Percentiles rank a stretch among this genome's conserved stretches.
These are phyloP conservation scores for Aelia acuminata DNA, from an alignment of 2,888 invertebrate genomes.

Conservation along the genomic window DNA sequence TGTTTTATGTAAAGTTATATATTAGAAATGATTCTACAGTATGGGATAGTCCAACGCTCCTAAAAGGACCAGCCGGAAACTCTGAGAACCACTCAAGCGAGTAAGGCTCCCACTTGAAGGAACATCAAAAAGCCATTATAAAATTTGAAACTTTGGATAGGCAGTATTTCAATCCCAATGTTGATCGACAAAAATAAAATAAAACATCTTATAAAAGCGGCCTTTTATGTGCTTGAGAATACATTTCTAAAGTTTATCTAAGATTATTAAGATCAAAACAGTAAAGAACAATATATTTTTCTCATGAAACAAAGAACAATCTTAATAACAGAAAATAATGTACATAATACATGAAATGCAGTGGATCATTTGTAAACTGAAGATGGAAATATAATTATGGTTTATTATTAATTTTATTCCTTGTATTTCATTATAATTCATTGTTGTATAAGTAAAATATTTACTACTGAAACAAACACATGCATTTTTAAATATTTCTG, in stretches of 20 bases:
- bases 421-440: too few species aligned
- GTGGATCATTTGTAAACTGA: too few species aligned
- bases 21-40: not conserved
- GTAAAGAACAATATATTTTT: not conserved
- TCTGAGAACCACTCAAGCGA: constrained; percentile 7
- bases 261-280: not conserved
- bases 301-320: too few species aligned
- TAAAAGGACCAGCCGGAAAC: not conserved
- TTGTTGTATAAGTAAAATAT: too few species aligned
- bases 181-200: not conserved
- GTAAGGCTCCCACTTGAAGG: constrained; percentile 6
- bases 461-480: too few species aligned
- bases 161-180: constrained; percentile 1
- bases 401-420: too few species aligned
- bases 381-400: too few species aligned
- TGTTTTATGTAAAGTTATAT: too few species aligned
- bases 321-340: too few species aligned
- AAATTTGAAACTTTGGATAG: constrained; percentile 29
- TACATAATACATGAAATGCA: too few species aligned
- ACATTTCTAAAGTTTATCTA: not conserved
- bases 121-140: constrained; percentile 42
- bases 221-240: not conserved
- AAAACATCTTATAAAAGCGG: not conserved
- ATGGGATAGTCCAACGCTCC: not conserved
- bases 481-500: too few species aligned